Conservation (phyloP, 2,113 vertebrate genomes). For the Cebidichthys violaceus region DNA sequence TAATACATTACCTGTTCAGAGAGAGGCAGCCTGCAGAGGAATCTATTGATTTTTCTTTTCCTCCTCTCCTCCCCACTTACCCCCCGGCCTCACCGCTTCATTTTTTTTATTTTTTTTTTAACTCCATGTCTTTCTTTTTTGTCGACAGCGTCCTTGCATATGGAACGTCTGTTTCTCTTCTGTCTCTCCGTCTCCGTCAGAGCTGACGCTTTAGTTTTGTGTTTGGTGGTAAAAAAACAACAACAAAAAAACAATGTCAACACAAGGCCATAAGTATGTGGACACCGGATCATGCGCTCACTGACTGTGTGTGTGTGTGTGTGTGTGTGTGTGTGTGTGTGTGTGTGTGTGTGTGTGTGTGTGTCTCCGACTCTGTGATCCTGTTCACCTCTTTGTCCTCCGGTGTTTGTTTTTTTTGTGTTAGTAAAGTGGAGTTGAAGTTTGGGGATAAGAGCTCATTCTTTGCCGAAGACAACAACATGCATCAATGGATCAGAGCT, state of each 20-base stretch:
- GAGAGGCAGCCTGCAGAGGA: conserved; percentile 67
- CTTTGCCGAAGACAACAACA: not conserved
- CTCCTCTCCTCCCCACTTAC: conserved; percentile 32
- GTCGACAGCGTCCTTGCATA: conserved; percentile 48
- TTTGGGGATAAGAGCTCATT: not conserved
- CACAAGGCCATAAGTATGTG: not conserved
- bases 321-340: too few species aligned
- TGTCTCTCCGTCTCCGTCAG: not conserved
- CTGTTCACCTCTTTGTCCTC: not conserved
- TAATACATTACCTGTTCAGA: conserved; percentile 85
- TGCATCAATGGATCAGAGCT: too few species aligned
- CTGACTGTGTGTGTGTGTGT: not conserved
- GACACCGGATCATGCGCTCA: not conserved
- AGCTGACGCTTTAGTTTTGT: not conserved
- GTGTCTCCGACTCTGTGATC: not conserved
- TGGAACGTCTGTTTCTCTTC: conserved; percentile 10
- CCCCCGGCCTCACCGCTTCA: conserved; percentile 22
- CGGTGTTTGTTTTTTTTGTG: not conserved
- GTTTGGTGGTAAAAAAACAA: not conserved
- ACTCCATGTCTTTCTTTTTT: conserved; percentile 27
- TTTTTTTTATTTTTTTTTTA: conserved; percentile 26
- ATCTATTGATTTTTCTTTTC: conserved; percentile 76
- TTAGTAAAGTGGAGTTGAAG: not conserved
- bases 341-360: too few species aligned
- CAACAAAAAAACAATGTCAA: too few species aligned